Evolutionary conservation across 2,797 vertebrate genomes (phyloP).

Genomic region (Danio kyathit): DNA sequence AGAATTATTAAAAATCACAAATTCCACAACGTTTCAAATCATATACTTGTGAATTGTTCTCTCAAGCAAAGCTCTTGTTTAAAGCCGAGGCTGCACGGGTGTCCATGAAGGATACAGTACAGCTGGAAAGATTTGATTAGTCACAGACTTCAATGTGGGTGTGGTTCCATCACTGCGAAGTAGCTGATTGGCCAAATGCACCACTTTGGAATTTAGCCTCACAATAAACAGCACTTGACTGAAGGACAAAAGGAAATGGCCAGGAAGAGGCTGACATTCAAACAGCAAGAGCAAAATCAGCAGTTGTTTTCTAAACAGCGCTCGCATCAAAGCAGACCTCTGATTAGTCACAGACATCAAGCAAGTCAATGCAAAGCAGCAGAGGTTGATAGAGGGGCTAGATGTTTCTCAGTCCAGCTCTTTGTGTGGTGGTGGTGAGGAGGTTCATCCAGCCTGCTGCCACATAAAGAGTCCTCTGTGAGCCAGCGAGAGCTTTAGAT

Average conservation of each 20-base stretch:
- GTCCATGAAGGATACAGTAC: constrained; percentile 79
- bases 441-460: neutral
- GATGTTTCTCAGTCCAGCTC: neutral
- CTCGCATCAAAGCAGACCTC: constrained; percentile 5
- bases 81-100: constrained; percentile 67
- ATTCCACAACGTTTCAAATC: too few relatives aligned
- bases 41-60: neutral
- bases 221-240: constrained; percentile 32
- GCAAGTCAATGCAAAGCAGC: constrained; percentile 19
- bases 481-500: constrained; percentile 59
- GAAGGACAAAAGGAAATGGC: constrained; percentile 54
- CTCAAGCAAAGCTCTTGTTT: constrained; percentile 51
- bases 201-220: constrained; percentile 29
- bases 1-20: too few relatives aligned
- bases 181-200: constrained; percentile 55
- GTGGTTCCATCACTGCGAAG: constrained; percentile 41
- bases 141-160: constrained; percentile 49
- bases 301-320: constrained; percentile 17
- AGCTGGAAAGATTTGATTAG: constrained; percentile 84
- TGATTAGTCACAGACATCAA: constrained; percentile 33
- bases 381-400: neutral
- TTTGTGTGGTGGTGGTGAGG: neutral
- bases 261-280: constrained; percentile 58
- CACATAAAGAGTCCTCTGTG: constrained; percentile 77
- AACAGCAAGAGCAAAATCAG: constrained; percentile 12